These are phyloP conservation scores for Himalopsyche anomala DNA, from an alignment of 2,888 invertebrate genomes.

Conservation along the genomic window DNA sequence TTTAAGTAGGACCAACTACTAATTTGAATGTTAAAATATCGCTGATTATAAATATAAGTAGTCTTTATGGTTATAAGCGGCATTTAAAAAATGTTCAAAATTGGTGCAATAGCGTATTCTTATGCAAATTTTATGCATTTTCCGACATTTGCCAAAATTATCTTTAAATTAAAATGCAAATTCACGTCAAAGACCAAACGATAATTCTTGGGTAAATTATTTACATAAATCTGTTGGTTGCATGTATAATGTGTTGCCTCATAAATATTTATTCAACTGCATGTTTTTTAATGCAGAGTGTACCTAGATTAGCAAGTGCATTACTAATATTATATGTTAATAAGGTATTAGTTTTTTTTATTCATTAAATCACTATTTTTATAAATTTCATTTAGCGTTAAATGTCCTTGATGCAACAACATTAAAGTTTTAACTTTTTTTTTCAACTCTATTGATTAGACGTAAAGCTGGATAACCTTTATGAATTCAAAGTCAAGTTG, in stretches of 20 bases:
- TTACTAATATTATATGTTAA: not conserved
- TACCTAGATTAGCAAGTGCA: not conserved
- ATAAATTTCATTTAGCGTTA: not conserved
- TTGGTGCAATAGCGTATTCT: not conserved
- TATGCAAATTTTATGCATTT: slow-evolving; percentile 32
- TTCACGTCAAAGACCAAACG: not conserved
- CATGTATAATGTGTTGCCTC: slow-evolving; percentile 11
- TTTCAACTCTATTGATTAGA: not conserved
- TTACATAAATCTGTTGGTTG: not conserved
- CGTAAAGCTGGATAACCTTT: too few species aligned
- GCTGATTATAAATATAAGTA: not conserved
- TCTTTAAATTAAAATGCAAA: slow-evolving; percentile 38
- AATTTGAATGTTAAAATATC: not conserved
- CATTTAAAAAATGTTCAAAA: not conserved
- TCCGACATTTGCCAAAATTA: slow-evolving; percentile 28
- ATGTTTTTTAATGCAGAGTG: not conserved
- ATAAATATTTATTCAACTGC: slow-evolving; percentile 12
- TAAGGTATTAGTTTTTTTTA: not conserved
- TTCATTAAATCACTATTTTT: not conserved
- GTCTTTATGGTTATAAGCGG: not conserved
- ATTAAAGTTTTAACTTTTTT: not conserved
- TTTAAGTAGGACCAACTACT: not conserved
- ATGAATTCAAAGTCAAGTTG: too few species aligned
- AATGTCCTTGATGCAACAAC: not conserved
- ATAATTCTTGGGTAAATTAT: slow-evolving; percentile 2